Conservation (phyloP, 2,113 vertebrate genomes). For the Conger conger region DNA sequence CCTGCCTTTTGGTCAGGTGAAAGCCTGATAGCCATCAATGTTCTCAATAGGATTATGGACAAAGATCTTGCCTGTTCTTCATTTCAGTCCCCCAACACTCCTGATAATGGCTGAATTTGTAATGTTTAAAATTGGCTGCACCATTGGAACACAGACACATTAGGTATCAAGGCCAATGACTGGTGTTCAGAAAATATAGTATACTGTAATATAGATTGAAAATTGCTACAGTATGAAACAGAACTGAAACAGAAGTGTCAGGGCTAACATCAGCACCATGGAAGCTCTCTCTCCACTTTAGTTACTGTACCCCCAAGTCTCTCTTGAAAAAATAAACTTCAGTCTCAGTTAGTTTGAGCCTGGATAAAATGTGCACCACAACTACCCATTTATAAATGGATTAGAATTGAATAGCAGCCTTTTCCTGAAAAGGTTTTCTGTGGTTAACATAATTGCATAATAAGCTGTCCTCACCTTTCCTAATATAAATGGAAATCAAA, state of each 20-base stretch:
- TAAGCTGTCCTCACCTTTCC: not conserved
- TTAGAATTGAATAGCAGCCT: constrained; percentile 9
- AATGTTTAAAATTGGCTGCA: not conserved
- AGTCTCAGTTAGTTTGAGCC: not conserved
- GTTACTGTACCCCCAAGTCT: not conserved
- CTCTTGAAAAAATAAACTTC: not conserved
- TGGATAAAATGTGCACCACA: not conserved
- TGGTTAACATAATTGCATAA: not conserved
- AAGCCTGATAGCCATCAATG: constrained; percentile 21
- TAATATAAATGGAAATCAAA: not conserved
- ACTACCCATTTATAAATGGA: not conserved
- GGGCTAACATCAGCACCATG: not conserved
- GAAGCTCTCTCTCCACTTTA: not conserved
- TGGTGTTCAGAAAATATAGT: not conserved
- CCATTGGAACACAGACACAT: not conserved
- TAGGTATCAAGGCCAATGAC: not conserved
- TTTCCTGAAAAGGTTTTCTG: not conserved
- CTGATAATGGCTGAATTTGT: not conserved
- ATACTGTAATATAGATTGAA: not conserved
- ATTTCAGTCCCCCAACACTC: not conserved
- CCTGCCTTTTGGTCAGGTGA: constrained; percentile 35
- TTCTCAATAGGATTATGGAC: not conserved
- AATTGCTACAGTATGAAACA: too few relatives aligned
- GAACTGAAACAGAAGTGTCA: not conserved
- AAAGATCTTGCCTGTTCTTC: not conserved